phyloP scores from a whole-genome alignment of 2,797 vertebrate species.

The Phalloptychus januarius region DNA sequence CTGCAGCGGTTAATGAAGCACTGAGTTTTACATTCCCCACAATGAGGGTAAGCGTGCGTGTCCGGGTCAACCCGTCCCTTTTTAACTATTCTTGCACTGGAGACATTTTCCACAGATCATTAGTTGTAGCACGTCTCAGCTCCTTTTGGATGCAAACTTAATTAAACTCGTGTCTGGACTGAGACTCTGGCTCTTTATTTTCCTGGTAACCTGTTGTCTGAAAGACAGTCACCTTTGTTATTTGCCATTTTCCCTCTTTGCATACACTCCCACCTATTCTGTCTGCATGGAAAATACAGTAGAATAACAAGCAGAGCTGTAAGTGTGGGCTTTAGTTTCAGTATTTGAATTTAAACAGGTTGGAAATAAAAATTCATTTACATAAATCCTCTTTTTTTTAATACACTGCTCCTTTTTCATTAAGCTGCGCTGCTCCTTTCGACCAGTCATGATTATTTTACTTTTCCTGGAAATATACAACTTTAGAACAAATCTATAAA shows the following conservation, averaged over 20 bases:
- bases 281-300: background rate
- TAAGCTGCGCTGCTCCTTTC: background rate
- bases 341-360: background rate
- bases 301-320: background rate
- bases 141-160: conserved; percentile 49
- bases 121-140: conserved; percentile 57
- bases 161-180: conserved; percentile 56
- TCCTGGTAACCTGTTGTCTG: conserved; percentile 19
- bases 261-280: background rate
- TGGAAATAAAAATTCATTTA: background rate
- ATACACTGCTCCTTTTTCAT: conserved; percentile 1
- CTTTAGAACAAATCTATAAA: too few species aligned
- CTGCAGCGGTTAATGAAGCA: conserved; percentile 59
- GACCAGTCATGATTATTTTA: conserved; percentile 16
- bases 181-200: conserved; percentile 17
- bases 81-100: conserved; percentile 33
- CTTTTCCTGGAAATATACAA: background rate
- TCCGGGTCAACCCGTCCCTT: conserved; percentile 47
- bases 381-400: background rate
- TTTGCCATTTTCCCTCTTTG: conserved; percentile 7
- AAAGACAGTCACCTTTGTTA: conserved; percentile 25
- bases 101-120: conserved; percentile 61
- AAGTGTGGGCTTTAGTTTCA: background rate
- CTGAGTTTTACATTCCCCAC: conserved; percentile 46
- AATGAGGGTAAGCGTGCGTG: conserved; percentile 19